These are phyloP conservation scores for Ferdinandea cuprea DNA, from an alignment of 2,888 invertebrate genomes.

Conservation along the genomic window DNA sequence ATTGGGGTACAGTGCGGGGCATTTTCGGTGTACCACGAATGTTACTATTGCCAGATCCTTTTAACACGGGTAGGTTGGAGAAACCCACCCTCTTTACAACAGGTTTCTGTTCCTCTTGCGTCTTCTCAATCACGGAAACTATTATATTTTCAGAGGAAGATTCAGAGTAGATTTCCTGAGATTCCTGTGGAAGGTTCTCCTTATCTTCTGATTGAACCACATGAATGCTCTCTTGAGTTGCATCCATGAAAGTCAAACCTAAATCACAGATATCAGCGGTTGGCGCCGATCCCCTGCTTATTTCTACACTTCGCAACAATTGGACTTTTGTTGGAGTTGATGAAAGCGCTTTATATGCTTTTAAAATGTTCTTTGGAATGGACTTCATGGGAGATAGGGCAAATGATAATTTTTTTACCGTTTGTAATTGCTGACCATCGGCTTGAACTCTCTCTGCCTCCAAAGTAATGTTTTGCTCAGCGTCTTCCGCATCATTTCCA, in stretches of 20 bases:
- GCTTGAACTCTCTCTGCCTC: conserved; percentile 26
- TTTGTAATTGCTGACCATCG: conserved; percentile 7
- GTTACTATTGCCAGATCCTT: conserved; percentile 6
- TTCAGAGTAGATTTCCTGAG: conserved; percentile 40
- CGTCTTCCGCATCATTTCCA: conserved; percentile 5
- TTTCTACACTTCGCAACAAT: conserved; percentile 75
- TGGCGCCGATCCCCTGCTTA: conserved; percentile 74
- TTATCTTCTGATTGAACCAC: conserved; percentile 34
- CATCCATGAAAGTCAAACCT: conserved; percentile 48
- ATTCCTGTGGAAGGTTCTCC: conserved; percentile 50
- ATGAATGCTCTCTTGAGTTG: conserved; percentile 44
- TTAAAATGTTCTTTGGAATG: conserved; percentile 76
- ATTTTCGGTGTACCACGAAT: conserved; percentile 18
- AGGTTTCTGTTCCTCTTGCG: conserved; percentile 25
- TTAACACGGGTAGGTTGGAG: conserved; percentile 38
- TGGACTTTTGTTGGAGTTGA: conserved; percentile 79
- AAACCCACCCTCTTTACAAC: conserved; percentile 26
- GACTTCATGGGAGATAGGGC: conserved; percentile 21
- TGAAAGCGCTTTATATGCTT: conserved; percentile 78
- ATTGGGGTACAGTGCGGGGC: not conserved
- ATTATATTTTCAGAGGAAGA: conserved; percentile 52
- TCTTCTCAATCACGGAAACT: conserved; percentile 55
- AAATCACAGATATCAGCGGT: conserved; percentile 55
- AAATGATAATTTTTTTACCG: conserved; percentile 52
- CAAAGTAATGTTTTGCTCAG: conserved; percentile 39